A percentile compares a stretch with the other conserved stretches of the same genome.
Evolutionary conservation across 53 echinoderm and acorn worm species (phyloP).

Genomic region (Mesocentrotus franciscanus): DNA sequence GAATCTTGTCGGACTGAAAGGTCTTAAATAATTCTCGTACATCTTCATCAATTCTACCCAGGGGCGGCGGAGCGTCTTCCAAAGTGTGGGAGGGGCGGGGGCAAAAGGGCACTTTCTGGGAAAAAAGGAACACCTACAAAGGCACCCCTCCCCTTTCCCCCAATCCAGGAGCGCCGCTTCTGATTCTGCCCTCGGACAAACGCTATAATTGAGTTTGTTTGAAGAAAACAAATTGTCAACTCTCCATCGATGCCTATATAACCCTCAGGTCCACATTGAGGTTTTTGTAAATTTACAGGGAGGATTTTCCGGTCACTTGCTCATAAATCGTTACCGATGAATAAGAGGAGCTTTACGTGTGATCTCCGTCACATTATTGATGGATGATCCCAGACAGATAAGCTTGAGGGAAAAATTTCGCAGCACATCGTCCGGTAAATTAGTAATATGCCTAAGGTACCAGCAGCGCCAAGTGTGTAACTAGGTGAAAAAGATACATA

Average conservation of each 20-base stretch:
- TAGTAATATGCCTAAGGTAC: constrained; percentile 7
- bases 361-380: constrained; percentile 3
- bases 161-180: too few relatives aligned
- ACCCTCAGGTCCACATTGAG: background rate
- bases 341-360: background rate
- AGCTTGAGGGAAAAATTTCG: background rate
- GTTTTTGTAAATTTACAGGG: background rate
- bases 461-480: constrained; percentile 19
- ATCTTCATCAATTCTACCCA: too few relatives aligned
- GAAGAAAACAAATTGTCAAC: background rate
- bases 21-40: background rate
- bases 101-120: too few relatives aligned
- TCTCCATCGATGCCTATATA: background rate
- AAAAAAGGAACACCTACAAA: too few relatives aligned
- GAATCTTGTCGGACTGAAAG: background rate
- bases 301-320: constrained; percentile 37
- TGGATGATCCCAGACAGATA: background rate
- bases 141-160: too few relatives aligned
- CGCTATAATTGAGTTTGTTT: background rate
- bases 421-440: background rate
- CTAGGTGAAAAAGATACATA: background rate
- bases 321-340: background rate
- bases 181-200: background rate
- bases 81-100: too few relatives aligned
- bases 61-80: too few relatives aligned